phyloP scores from a whole-genome alignment of 2,113 vertebrate species.

The Heteronetta atricapilla region DNA sequence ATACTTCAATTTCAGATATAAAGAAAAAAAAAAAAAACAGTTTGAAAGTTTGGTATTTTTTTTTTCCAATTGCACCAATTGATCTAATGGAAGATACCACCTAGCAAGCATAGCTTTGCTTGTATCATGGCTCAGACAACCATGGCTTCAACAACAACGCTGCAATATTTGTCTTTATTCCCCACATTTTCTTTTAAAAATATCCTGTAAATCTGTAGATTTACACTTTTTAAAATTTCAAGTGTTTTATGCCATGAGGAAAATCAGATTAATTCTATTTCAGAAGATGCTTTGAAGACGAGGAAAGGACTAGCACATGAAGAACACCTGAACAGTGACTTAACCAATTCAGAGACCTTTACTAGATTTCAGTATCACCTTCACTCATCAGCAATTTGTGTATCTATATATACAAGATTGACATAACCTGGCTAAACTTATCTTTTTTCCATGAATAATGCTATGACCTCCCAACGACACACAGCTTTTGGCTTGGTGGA shows the following conservation, averaged over 20 bases:
- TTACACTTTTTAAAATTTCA: background rate
- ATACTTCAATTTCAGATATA: background rate
- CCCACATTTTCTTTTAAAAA: background rate
- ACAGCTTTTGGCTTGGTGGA: accelerated
- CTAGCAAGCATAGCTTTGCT: background rate
- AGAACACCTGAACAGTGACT: background rate
- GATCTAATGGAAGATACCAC: background rate
- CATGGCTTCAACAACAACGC: background rate
- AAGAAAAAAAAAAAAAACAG: background rate
- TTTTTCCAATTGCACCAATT: background rate
- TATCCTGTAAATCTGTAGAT: background rate
- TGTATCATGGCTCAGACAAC: background rate
- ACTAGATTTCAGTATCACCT: background rate
- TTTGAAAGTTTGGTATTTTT: background rate
- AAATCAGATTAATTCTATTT: background rate
- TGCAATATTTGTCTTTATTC: background rate
- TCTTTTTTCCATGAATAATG: background rate
- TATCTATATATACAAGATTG: background rate
- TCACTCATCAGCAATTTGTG: background rate
- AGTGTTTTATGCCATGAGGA: background rate
- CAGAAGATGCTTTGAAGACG: background rate
- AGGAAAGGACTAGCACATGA: background rate
- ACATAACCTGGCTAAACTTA: background rate
- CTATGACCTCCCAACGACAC: accelerated
- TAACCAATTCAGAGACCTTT: background rate